Evolutionary conservation across 2,113 vertebrate species (phyloP).

Genomic region (Tretioscincus oriximinensis): DNA sequence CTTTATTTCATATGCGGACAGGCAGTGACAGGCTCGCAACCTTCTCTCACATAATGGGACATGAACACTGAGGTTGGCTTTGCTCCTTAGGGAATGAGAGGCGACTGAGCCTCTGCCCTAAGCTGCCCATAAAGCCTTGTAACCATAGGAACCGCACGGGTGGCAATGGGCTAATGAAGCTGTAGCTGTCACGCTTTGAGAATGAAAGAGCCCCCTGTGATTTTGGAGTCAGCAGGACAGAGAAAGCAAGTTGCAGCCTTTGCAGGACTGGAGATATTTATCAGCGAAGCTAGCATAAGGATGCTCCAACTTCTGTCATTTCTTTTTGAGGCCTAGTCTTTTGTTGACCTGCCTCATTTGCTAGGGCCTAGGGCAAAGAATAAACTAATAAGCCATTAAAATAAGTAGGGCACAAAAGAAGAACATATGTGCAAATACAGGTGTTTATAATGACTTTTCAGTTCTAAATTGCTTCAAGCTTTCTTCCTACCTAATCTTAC

Average conservation of each 20-base stretch:
- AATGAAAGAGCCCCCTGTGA: slow-evolving; percentile 7
- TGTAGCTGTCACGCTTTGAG: slow-evolving; percentile 3
- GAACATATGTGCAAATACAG: too few species aligned
- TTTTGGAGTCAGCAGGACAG: neutral
- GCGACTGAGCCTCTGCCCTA: slow-evolving; percentile 15
- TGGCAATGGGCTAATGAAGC: slow-evolving; percentile 27
- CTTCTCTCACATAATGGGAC: neutral
- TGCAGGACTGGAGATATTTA: neutral
- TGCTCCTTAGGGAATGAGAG: slow-evolving; percentile 3
- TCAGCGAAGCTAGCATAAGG: neutral
- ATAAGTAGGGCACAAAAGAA: neutral
- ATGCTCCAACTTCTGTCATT: neutral
- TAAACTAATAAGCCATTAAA: neutral
- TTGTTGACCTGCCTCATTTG: neutral
- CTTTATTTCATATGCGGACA: neutral
- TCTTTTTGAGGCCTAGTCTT: neutral
- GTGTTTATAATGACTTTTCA: neutral
- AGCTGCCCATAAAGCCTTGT: slow-evolving; percentile 18
- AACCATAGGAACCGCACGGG: slow-evolving; percentile 29
- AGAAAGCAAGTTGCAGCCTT: neutral
- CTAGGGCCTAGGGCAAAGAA: neutral
- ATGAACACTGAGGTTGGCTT: slow-evolving; percentile 10
- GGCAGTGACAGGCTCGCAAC: neutral
- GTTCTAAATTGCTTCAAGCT: too few species aligned
- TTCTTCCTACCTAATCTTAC: neutral